Percentiles rank a stretch among this genome's conserved stretches.
Conservation (phyloP, 2,888 invertebrate genomes). For the Eupithecia vulgata region DNA sequence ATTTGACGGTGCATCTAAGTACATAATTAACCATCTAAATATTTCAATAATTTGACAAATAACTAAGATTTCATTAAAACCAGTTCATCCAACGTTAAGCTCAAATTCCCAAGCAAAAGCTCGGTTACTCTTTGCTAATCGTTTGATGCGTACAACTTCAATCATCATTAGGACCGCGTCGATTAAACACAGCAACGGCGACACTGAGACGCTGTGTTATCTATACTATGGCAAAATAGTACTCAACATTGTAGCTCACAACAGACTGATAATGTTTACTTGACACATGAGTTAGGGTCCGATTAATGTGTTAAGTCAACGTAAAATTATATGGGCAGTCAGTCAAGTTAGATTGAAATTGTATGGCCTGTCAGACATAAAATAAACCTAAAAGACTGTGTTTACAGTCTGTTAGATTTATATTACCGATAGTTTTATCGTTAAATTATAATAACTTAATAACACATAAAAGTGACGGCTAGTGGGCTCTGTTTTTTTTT, state of each 20-base stretch:
- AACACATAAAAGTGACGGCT: neutral
- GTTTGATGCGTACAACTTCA: constrained; percentile 44
- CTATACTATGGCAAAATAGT: constrained; percentile 21
- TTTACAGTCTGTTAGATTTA: no score
- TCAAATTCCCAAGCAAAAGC: neutral
- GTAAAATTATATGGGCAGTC: neutral
- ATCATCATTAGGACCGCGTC: constrained; percentile 61
- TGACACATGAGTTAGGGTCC: constrained; percentile 3
- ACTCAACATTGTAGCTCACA: constrained; percentile 36
- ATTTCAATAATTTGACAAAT: no score
- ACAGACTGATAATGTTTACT: neutral
- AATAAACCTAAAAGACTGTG: neutral
- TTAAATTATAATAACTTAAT: neutral
- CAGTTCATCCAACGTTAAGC: neutral
- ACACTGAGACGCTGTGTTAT: constrained; percentile 34
- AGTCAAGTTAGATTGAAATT: neutral
- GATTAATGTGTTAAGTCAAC: neutral
- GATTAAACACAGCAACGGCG: constrained; percentile 52
- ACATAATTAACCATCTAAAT: no score
- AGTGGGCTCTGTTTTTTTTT: no score
- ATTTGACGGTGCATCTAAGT: no score
- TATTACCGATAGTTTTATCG: no score
- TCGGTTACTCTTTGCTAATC: constrained; percentile 19
- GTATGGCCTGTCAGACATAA: neutral
- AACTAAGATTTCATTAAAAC: neutral